Evolutionary conservation across 2,113 vertebrate genomes (phyloP), one percentile per base, ranked within the genome.

Genomic region (Amblyopsis rosae): DNA sequence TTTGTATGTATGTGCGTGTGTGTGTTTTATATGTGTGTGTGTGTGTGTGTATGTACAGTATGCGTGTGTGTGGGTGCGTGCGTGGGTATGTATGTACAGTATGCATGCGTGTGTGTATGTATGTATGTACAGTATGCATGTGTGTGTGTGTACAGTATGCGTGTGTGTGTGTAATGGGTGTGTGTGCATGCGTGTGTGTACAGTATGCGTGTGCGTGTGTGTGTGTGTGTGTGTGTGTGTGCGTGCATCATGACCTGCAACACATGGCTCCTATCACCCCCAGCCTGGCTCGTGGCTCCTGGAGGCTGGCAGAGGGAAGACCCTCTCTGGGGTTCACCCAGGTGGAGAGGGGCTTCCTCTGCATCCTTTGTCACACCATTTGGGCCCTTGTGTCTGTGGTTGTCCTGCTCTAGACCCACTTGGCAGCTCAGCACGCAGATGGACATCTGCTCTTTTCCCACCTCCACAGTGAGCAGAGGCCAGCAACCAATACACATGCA

Each of bases 321-420:
- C 88, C 82, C 89, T 90, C 88, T 90, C 86, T 91, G 91, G 72
- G 90, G 91, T 86, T 92, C 92, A 92, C 77, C 91, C 90, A 92
- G 91, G 90, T 92, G 87, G 74, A 93, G 89, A 92, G 89, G 86
- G 83, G 89, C 91, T 94, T 93, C 92, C 93, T 93, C 90, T 86
- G 88, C 91, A 89, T 92, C 90, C 89, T 93, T 92, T 94, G 91
- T 93, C 90, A 88, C 91, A 90, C 92, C 92, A 92, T 92, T 92
- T 93, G 92, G 88, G 85, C 85, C 85, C 89, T 90, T 88, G 90
- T 90, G 92, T 90, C 85, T 91, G 89, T 87, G 86, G 81, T 82
- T 81, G 88, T 84, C 73, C 81, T 77, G 77, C 83, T 87, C 84
- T 75, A 82, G 88, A 90, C 84, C 87, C 89, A 86, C 82, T 92